phyloP scores from a whole-genome alignment of 2,888 invertebrate species.

The Nasonia oneida region DNA sequence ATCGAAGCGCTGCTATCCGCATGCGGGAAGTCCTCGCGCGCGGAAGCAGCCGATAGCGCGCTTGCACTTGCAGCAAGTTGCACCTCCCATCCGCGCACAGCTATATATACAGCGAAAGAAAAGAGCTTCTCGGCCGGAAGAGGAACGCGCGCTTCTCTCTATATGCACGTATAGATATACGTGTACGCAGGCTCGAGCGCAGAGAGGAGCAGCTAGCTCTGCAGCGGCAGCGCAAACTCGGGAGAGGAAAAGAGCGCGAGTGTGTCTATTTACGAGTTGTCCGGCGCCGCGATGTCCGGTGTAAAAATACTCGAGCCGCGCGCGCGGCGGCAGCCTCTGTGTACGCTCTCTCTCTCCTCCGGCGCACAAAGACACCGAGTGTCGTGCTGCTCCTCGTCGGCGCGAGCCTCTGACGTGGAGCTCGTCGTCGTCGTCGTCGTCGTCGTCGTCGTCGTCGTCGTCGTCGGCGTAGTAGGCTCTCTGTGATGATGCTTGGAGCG shows the following conservation, averaged over 20 bases:
- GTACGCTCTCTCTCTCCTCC: background rate
- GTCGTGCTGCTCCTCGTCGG: background rate
- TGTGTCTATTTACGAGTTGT: constrained; percentile 79
- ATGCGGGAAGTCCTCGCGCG: background rate
- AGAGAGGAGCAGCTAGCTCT: background rate
- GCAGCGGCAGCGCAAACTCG: background rate
- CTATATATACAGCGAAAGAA: background rate
- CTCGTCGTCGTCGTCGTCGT: constrained; percentile 33
- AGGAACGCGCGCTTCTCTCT: background rate
- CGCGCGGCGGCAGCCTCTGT: constrained; percentile 66
- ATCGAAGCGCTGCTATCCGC: no score
- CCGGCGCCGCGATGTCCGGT: constrained; percentile 79
- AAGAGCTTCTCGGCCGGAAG: background rate
- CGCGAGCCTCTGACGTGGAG: constrained; percentile 51
- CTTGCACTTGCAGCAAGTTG: background rate
- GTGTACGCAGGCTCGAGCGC: background rate
- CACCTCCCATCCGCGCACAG: background rate
- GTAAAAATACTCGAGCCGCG: constrained; percentile 77
- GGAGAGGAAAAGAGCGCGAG: constrained; percentile 58
- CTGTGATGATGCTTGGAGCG: background rate
- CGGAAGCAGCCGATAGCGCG: background rate
- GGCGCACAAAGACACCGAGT: constrained; percentile 51
- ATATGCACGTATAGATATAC: background rate
- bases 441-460: constrained; percentile 47
- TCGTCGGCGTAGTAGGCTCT: constrained; percentile 28